Evolutionary conservation across 2,797 vertebrate genomes (phyloP).

Genomic region (Macrochelys suwanniensis): DNA sequence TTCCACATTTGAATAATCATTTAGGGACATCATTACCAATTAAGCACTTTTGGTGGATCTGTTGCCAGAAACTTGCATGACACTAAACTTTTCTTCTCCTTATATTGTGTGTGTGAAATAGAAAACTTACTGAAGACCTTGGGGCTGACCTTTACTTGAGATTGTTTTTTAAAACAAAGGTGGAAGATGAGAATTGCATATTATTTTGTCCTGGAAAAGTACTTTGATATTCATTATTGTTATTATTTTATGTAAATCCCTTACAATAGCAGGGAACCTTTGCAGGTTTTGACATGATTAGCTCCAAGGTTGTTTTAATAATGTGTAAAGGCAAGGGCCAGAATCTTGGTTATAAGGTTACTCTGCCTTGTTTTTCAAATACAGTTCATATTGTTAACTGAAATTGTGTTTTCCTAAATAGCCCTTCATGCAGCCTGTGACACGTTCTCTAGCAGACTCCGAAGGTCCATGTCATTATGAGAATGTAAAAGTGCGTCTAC

Average conservation of each 20-base stretch:
- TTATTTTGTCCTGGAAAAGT: constrained; percentile 39
- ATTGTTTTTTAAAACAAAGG: constrained; percentile 31
- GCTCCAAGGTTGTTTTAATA: constrained; percentile 32
- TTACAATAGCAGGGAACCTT: constrained; percentile 5
- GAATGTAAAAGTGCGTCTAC: not conserved
- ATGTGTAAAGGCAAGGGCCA: constrained; percentile 30
- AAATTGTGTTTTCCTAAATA: constrained; percentile 46
- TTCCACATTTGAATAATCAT: not conserved
- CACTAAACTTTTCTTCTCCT: not conserved
- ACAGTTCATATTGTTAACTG: constrained; percentile 36
- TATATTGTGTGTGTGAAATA: not conserved
- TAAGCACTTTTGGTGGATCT: not conserved
- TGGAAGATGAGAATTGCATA: constrained; percentile 55
- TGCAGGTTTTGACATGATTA: constrained; percentile 52
- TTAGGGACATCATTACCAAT: not conserved
- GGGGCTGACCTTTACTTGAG: constrained; percentile 5
- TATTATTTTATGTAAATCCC: constrained; percentile 66
- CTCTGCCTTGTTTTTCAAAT: constrained; percentile 36
- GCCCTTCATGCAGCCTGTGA: not conserved
- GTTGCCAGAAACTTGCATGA: not conserved
- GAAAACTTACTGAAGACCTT: constrained; percentile 16
- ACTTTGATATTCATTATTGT: constrained; percentile 50
- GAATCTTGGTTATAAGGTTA: constrained; percentile 27
- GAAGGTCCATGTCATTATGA: not conserved
- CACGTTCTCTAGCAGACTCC: not conserved